phyloP scores from a whole-genome alignment of 2,797 vertebrate genomes.

The Melanotaenia maccullochi region DNA sequence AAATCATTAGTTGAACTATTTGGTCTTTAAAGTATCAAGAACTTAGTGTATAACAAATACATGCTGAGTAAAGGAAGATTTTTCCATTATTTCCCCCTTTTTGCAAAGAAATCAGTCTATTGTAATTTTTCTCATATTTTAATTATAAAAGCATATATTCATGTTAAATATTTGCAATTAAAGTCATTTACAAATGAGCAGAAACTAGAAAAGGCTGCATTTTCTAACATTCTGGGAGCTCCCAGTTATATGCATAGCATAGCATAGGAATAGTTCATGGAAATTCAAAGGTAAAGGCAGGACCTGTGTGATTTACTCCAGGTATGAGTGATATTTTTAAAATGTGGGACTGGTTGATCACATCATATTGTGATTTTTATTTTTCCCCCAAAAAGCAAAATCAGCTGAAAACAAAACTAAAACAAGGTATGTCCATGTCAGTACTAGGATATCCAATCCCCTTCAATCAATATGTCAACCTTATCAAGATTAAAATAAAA shows the following conservation, averaged over 20 bases:
- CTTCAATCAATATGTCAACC: neutral
- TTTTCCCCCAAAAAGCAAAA: neutral
- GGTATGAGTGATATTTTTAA: neutral
- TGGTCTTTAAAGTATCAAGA: neutral
- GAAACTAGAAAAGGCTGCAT: neutral
- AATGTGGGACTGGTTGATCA: neutral
- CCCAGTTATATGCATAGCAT: neutral
- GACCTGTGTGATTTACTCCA: neutral
- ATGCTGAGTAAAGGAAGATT: neutral
- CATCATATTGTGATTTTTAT: neutral
- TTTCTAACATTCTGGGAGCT: neutral
- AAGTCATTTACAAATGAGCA: neutral
- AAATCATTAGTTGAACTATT: neutral
- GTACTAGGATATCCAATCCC: neutral
- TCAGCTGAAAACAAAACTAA: too few species aligned
- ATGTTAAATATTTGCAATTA: constrained; percentile 23
- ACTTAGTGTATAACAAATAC: neutral
- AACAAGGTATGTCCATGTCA: neutral
- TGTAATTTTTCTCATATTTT: neutral
- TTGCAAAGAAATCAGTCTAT: neutral
- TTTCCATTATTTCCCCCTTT: neutral
- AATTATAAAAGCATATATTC: neutral
- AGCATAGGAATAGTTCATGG: neutral
- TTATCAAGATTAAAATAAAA: neutral
- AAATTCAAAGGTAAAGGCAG: neutral